Evolutionary conservation across 2,888 invertebrate species (phyloP).

Genomic region (Mythimna vitellina): DNA sequence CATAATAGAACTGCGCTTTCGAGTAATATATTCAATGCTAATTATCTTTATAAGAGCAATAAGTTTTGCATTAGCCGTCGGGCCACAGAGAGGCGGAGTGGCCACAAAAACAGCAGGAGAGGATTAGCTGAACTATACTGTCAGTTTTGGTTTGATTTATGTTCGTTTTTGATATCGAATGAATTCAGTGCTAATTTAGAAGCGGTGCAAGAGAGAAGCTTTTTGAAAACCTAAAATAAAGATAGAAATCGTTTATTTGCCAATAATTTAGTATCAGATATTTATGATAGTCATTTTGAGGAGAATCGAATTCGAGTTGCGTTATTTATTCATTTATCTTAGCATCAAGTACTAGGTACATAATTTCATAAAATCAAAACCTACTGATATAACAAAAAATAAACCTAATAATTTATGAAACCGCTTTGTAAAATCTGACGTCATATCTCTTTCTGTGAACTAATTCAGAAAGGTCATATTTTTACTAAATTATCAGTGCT

Average conservation of each 20-base stretch:
- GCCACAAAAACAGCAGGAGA: conserved; percentile 50
- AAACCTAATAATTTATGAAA: too few relatives aligned
- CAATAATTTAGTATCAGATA: too few relatives aligned
- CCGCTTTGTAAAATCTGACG: too few relatives aligned
- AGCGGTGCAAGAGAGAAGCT: not conserved
- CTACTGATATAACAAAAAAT: not conserved
- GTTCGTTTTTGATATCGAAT: conserved; percentile 22
- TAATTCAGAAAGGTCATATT: too few relatives aligned
- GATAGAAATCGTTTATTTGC: too few relatives aligned
- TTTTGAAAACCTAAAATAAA: not conserved
- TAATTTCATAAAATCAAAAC: too few relatives aligned
- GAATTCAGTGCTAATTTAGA: conserved; percentile 23
- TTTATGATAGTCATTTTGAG: too few relatives aligned
- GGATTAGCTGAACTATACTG: conserved; percentile 45
- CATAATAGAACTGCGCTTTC: conserved; percentile 20
- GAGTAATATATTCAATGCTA: conserved; percentile 25
- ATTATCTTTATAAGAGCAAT: conserved; percentile 38
- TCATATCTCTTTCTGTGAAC: too few relatives aligned
- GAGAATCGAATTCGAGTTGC: too few relatives aligned
- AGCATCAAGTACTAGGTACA: too few relatives aligned
- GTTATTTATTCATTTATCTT: too few relatives aligned
- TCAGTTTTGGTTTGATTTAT: conserved; percentile 56
- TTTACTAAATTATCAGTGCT: too few relatives aligned
- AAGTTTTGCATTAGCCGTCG: conserved; percentile 27
- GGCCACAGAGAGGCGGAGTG: conserved; percentile 40